Evolutionary conservation across 2,888 invertebrate species (phyloP).

Genomic region (Atrina japonica): DNA sequence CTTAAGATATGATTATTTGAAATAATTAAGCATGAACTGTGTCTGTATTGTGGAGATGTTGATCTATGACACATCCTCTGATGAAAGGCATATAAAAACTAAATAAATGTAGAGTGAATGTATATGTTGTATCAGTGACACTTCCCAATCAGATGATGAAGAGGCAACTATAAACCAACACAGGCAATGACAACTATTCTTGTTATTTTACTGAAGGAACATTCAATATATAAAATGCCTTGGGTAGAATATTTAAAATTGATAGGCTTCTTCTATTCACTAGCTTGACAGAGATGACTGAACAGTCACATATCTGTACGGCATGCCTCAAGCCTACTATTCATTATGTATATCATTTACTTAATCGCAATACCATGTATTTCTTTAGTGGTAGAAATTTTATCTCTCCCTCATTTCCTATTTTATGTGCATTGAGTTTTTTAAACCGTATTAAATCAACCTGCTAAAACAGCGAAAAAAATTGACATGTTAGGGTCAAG

Average conservation of each 20-base stretch:
- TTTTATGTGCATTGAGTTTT: conserved; percentile 42
- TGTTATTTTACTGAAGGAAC: too few relatives aligned
- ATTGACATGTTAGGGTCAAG: conserved; percentile 35
- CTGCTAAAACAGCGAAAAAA: conserved; percentile 34
- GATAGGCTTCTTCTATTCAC: conserved; percentile 21
- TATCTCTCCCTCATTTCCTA: conserved; percentile 34
- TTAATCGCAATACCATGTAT: conserved; percentile 19
- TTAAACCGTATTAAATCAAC: conserved; percentile 16
- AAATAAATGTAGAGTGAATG: too few relatives aligned
- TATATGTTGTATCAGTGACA: too few relatives aligned
- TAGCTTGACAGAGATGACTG: conserved; percentile 20
- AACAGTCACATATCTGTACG: conserved; percentile 7
- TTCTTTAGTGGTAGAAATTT: conserved; percentile 25
- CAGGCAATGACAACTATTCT: conserved; percentile 10
- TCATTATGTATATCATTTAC: conserved; percentile 19
- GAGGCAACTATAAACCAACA: too few relatives aligned
- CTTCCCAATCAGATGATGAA: too few relatives aligned
- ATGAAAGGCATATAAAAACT: too few relatives aligned
- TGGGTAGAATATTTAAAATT: conserved; percentile 24
- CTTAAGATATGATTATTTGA: too few relatives aligned
- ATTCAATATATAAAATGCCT: conserved; percentile 8
- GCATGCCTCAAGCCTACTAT: conserved; percentile 22
- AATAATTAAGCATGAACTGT: too few relatives aligned
- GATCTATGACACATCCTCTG: too few relatives aligned
- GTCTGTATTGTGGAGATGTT: too few relatives aligned